phyloP scores from a whole-genome alignment of 2,888 invertebrate genomes.

The Leucania comma region DNA sequence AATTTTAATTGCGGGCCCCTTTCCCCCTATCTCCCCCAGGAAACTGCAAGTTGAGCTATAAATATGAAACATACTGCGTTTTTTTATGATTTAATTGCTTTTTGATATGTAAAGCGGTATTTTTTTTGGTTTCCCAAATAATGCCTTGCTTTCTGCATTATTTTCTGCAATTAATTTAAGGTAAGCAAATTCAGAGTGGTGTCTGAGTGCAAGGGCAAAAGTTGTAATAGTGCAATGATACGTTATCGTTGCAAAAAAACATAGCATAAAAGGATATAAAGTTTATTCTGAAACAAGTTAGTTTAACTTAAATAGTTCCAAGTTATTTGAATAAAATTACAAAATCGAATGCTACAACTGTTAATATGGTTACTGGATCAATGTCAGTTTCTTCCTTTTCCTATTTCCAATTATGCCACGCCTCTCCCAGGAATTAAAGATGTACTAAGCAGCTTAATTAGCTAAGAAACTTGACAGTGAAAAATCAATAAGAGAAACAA shows the following conservation, averaged over 20 bases:
- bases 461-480: neutral
- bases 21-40: conserved; percentile 74
- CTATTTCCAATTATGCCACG: neutral
- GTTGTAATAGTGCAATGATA: conserved; percentile 1
- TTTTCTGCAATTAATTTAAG: conserved; percentile 35
- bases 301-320: neutral
- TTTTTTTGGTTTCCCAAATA: conserved; percentile 54
- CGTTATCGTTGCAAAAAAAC: neutral
- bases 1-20: conserved; percentile 87
- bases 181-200: conserved; percentile 32
- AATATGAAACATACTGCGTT: conserved; percentile 72
- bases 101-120: conserved; percentile 65
- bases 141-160: conserved; percentile 27
- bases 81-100: conserved; percentile 70
- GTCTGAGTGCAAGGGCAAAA: conserved; percentile 25
- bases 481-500: neutral
- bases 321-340: neutral
- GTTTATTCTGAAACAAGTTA: no score
- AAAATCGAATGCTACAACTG: neutral
- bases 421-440: neutral
- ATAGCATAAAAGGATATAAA: no score
- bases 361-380: no score
- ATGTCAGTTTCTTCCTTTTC: neutral
- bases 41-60: conserved; percentile 71
- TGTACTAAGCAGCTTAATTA: neutral